Conservation (phyloP, 2,888 invertebrate genomes). For the Sarcophaga subvicina region DNA sequence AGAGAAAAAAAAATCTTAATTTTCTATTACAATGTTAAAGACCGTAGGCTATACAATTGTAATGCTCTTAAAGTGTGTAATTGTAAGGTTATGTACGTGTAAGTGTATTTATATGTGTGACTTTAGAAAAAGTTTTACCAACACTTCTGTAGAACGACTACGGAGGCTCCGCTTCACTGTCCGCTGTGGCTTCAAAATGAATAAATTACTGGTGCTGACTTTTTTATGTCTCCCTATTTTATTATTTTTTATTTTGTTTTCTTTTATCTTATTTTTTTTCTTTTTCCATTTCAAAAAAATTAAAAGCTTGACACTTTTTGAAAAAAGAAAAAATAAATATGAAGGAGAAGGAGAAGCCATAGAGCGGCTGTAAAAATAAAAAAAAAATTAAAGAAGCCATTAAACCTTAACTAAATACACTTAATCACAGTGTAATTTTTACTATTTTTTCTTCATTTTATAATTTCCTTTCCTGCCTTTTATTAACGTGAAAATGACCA, state of each 20-base stretch:
- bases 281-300: not conserved
- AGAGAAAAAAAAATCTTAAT: not conserved
- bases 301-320: slow-evolving; percentile 14
- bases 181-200: slow-evolving; percentile 46
- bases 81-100: not conserved
- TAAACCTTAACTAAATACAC: slow-evolving; percentile 50
- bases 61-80: not conserved
- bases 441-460: slow-evolving; percentile 6
- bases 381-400: slow-evolving; percentile 38
- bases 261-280: not conserved
- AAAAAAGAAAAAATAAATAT: not conserved
- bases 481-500: not conserved
- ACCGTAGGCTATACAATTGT: not conserved
- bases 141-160: not conserved
- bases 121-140: not conserved
- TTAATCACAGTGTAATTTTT: slow-evolving; percentile 44
- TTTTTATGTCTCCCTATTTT: slow-evolving; percentile 32
- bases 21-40: slow-evolving; percentile 8
- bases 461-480: not conserved
- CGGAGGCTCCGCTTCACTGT: slow-evolving; percentile 15
- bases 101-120: not conserved
- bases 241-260: not conserved
- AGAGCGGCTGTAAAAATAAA: not conserved
- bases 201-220: slow-evolving; percentile 54
- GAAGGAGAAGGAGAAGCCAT: not conserved